Percentiles rank a stretch among this genome's conserved stretches.
These are phyloP conservation scores for Erebia aethiops DNA, from an alignment of 2,888 invertebrate genomes.

Conservation along the genomic window DNA sequence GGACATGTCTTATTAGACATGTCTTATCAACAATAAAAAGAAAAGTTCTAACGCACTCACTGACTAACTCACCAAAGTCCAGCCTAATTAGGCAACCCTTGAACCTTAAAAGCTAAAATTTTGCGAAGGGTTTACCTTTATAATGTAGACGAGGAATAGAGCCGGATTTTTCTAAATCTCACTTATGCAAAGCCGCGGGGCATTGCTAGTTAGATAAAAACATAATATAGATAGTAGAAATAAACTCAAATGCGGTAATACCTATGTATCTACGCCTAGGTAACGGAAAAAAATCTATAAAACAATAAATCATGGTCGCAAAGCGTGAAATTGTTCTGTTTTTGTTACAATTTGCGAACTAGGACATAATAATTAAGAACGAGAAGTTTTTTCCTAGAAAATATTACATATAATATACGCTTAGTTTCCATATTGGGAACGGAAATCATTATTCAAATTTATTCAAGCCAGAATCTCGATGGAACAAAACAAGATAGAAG, in stretches of 20 bases:
- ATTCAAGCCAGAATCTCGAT: conserved; percentile 52
- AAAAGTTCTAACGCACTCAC: too few species aligned
- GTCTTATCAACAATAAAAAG: too few species aligned
- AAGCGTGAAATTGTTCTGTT: conserved; percentile 7
- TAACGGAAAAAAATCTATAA: neutral
- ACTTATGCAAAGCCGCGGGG: too few species aligned
- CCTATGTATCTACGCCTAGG: neutral
- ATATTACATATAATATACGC: neutral
- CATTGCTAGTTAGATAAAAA: too few species aligned
- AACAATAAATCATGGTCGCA: neutral
- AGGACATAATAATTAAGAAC: neutral
- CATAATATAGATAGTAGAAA: neutral
- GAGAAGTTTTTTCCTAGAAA: neutral
- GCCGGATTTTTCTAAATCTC: too few species aligned
- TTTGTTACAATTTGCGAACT: neutral
- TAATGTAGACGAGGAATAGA: too few species aligned
- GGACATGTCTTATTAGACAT: conserved; percentile 8
- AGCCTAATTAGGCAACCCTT: too few species aligned
- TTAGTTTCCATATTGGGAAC: conserved; percentile 37
- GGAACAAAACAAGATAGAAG: conserved; percentile 32
- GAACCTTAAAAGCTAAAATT: too few species aligned
- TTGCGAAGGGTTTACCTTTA: too few species aligned
- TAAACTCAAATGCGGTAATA: neutral
- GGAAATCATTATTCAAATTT: conserved; percentile 58
- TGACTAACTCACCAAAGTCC: too few species aligned